Conservation (phyloP, 2,113 vertebrate species). For the Scomber colias region DNA sequence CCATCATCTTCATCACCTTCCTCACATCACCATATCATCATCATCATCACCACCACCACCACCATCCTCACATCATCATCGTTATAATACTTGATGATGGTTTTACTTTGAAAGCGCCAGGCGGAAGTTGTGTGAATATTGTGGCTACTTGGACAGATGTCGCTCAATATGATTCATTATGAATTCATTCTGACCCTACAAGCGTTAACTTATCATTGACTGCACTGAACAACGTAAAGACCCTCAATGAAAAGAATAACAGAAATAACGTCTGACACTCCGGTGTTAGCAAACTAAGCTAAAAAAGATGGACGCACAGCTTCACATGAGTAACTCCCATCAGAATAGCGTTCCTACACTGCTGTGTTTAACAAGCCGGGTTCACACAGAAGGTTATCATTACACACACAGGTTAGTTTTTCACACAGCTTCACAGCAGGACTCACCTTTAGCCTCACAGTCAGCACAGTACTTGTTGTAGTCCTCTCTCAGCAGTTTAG, state of each 20-base stretch:
- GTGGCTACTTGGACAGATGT: not conserved
- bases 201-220: too few species aligned
- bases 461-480: slow-evolving; percentile 97
- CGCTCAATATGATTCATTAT: slow-evolving; percentile 16
- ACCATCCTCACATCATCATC: too few species aligned
- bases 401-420: not conserved
- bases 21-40: too few species aligned
- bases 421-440: not conserved
- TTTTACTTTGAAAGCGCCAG: slow-evolving; percentile 60
- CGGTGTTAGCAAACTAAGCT: not conserved
- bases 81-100: not conserved
- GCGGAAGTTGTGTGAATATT: slow-evolving; percentile 21
- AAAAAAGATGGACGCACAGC: not conserved
- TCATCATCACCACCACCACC: too few species aligned
- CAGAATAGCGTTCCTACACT: not conserved
- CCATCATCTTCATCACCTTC: too few species aligned
- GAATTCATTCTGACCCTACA: slow-evolving; percentile 1
- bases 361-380: too few species aligned
- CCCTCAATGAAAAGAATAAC: not conserved
- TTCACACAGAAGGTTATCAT: not conserved
- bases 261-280: not conserved
- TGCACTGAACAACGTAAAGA: not conserved
- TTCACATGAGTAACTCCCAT: slow-evolving; percentile 16
- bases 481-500: slow-evolving; percentile 92
- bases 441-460: slow-evolving; percentile 94